phyloP scores from a whole-genome alignment of 2,888 invertebrate species.

The Plebejus anna region DNA sequence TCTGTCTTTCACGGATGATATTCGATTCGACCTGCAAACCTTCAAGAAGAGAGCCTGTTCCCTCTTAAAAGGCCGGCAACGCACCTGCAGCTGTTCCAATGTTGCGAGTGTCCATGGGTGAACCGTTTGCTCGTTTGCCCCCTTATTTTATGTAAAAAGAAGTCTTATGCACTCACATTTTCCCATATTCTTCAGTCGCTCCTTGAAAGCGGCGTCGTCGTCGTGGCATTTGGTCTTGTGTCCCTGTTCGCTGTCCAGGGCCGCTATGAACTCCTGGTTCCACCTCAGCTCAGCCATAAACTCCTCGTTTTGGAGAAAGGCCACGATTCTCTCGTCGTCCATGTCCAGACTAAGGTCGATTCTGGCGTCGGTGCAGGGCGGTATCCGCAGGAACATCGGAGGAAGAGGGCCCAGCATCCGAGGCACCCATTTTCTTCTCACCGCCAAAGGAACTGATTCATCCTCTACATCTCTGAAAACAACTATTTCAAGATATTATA shows the following conservation, averaged over 20 bases:
- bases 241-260: constrained; percentile 87
- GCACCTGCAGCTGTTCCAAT: too few relatives aligned
- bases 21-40: too few relatives aligned
- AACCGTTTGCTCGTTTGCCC: too few relatives aligned
- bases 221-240: constrained; percentile 73
- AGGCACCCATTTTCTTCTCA: constrained; percentile 86
- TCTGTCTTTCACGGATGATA: too few relatives aligned
- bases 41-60: too few relatives aligned
- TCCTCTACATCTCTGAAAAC: constrained; percentile 61
- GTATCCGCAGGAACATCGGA: constrained; percentile 86
- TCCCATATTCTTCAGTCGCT: constrained; percentile 89
- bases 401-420: constrained; percentile 88
- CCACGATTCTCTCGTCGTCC: constrained; percentile 92
- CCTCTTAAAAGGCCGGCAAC: too few relatives aligned
- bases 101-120: too few relatives aligned
- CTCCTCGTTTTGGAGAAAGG: constrained; percentile 94
- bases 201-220: constrained; percentile 87
- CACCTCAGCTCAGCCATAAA: constrained; percentile 91
- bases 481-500: constrained; percentile 33
- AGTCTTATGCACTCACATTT: constrained; percentile 77
- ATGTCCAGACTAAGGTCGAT: constrained; percentile 80
- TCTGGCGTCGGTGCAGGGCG: constrained; percentile 69
- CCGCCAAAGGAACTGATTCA: constrained; percentile 66
- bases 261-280: constrained; percentile 93
- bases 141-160: too few relatives aligned